These are phyloP conservation scores for Pontoporia blainvillei DNA, from an alignment of 2,113 vertebrate species.

Conservation along the genomic window DNA sequence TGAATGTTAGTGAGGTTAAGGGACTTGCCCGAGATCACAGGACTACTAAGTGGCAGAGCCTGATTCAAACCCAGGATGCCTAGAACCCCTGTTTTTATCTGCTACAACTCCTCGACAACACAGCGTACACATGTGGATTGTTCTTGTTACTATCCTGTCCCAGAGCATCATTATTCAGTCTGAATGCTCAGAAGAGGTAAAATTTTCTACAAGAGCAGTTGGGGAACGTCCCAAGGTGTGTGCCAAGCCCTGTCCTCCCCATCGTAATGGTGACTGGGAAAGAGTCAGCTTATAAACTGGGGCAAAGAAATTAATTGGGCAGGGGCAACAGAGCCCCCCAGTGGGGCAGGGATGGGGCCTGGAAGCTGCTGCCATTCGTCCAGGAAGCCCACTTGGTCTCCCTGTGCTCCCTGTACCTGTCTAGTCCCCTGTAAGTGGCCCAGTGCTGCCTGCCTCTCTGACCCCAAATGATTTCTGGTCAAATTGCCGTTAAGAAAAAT, in stretches of 20 bases:
- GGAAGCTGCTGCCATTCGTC: neutral
- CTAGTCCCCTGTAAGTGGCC: neutral
- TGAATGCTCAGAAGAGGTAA: neutral
- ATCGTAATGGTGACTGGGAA: neutral
- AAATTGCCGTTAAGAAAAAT: neutral
- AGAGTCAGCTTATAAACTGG: neutral
- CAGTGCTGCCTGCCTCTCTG: neutral
- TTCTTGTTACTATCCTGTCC: neutral
- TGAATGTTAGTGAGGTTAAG: neutral
- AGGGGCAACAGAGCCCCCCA: neutral
- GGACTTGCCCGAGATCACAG: neutral
- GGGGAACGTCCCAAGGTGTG: neutral
- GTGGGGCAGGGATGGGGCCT: fast-evolving
- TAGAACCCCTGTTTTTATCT: no score
- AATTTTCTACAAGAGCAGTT: neutral
- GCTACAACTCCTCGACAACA: fast-evolving
- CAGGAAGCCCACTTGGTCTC: neutral
- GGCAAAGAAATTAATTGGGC: neutral
- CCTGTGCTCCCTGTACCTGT: fast-evolving
- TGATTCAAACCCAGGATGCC: neutral
- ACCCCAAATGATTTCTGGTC: neutral
- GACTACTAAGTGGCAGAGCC: neutral
- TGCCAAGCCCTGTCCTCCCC: neutral
- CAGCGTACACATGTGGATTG: fast-evolving
- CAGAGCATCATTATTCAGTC: neutral